phyloP scores from a whole-genome alignment of 1,140 invertebrate species.

The Plodia interpunctella region DNA sequence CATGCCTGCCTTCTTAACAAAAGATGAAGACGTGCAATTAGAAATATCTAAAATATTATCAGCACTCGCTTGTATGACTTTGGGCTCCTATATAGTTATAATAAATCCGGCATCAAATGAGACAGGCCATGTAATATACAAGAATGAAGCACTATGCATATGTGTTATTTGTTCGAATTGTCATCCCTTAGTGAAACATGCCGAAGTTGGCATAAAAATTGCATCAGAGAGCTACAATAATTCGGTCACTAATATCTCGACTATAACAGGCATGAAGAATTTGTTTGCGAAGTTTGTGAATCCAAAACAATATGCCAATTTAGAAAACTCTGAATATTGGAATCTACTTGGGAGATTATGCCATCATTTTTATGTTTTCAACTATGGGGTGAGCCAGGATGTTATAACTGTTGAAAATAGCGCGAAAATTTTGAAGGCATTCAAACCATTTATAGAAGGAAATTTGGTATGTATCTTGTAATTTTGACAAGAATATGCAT shows the following conservation, averaged over 20 bases:
- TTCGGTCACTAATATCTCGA: slow-evolving; percentile 30
- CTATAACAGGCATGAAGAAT: slow-evolving; percentile 33
- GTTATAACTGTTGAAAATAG: slow-evolving; percentile 48
- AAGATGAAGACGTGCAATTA: slow-evolving; percentile 40
- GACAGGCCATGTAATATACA: slow-evolving; percentile 38
- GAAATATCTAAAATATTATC: slow-evolving; percentile 38
- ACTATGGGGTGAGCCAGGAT: slow-evolving; percentile 40
- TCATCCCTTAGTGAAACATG: slow-evolving; percentile 28
- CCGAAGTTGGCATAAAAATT: slow-evolving; percentile 23
- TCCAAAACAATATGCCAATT: slow-evolving; percentile 44
- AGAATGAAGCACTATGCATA: slow-evolving; percentile 34
- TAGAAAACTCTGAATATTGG: slow-evolving; percentile 45
- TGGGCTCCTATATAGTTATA: slow-evolving; percentile 39
- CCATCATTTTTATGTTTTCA: slow-evolving; percentile 63
- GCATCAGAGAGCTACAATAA: slow-evolving; percentile 27
- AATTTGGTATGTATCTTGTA: slow-evolving; percentile 41
- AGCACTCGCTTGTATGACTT: slow-evolving; percentile 47
- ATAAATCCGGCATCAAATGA: slow-evolving; percentile 21
- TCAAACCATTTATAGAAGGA: slow-evolving; percentile 46
- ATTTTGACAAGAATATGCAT: no score
- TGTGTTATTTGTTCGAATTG: slow-evolving; percentile 51
- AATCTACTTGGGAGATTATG: slow-evolving; percentile 45
- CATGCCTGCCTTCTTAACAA: slow-evolving; percentile 52
- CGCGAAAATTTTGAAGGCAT: slow-evolving; percentile 37
- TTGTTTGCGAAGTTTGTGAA: slow-evolving; percentile 66